Base-by-base conservation (phyloP, 2,888 invertebrate species). In the Drosophila leonis region DNA sequence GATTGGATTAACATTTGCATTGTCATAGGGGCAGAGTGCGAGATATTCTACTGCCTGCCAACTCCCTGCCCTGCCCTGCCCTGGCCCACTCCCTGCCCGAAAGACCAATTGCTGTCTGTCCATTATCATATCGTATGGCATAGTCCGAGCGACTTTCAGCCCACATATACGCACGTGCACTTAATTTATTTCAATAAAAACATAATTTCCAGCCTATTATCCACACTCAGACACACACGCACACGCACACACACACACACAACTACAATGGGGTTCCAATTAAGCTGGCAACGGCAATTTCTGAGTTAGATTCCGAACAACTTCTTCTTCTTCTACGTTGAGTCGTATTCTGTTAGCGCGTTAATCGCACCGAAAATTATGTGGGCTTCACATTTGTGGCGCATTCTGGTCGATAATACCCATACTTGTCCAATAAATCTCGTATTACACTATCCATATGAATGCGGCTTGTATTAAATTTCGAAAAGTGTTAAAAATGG, bases 161-260 rank as follows among this genome's bases (percentile, higher is more conserved):
- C 88, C 88, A 82, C 90, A 89, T 89, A 20, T 48, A 52, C 75
- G 85, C 88, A 89, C 90, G 88, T 89, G 88, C 88, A 90, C 75
- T 77, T 88, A 82, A 89, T 89, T 90, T 90, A 85, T 85, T 85
- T 90, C 82, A 90, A 89, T 89, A 90, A 88, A 88, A 83, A 74
- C 79, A 82, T 88, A 79, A 86, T 88, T 88, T 82, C 77, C 80
- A 76, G 85, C 69, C 80, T 88, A 89, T 82, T 85, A 82, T 89
- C 65, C 75, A 75, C 83, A 85, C 83, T 74, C 77, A 29, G 41
- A 46, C 60, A 46, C 54, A 59, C 57, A 44, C 65, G 54, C 71
- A 57, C 69, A 27, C 63, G 7, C 56, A 18, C 52, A 39, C 35
- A 29, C 56, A 55, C 52, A 57, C 33, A 24, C 24, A 24, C 24